Evolutionary conservation across 2,113 vertebrate genomes (phyloP), one percentile per base, ranked within the genome.

Genomic region (Podarcis muralis): DNA sequence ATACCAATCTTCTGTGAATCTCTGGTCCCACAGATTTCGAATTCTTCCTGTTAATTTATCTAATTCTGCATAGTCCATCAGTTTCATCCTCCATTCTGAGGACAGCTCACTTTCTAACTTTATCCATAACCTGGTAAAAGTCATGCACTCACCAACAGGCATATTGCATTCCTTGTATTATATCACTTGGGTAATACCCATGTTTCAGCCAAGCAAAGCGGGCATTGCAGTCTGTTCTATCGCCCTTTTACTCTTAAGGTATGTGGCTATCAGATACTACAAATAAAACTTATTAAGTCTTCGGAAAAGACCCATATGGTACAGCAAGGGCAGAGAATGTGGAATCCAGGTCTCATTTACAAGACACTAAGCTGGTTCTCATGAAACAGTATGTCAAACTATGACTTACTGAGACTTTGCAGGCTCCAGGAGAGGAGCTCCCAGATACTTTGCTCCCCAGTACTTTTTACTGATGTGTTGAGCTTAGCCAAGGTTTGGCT

Each of bases 271-370:
- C 43, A 92, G 40, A 88, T 15, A 92, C 15, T 1, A 77, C 1
- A 82, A 78, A 48, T 11, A 87, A 40, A 15, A 48, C 18, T 3
- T 22, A 25, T 37, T 9, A 68, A 35, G 66, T 85, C 5, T 37
- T 48, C 4, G 1, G 79, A 1, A 89, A 84, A 53, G 9, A 6
- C 90, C 43, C 86, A 79, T 8, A 25, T 0, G 66, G 37, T 4
- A 91, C 0, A 78, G 62, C 6, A 88, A 22, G 81, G 0, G 2
- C 22, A 93, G 78, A 93, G 0, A 0, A 0, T 15, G 43, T 35
- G 89, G 87, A 30, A 65, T 81, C 69, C 16, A 77, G 62, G 32
- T 88, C 66, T 40, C 22, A 32, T 30, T 93, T 90, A 68, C 84
- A 2, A 91, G 83, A 68, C 16, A 43, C 78, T 53, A 53, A 53